Evolutionary conservation across 2,797 vertebrate genomes (phyloP), one percentile per base, ranked within the genome.

Genomic region (Sebastes vulpes): DNA sequence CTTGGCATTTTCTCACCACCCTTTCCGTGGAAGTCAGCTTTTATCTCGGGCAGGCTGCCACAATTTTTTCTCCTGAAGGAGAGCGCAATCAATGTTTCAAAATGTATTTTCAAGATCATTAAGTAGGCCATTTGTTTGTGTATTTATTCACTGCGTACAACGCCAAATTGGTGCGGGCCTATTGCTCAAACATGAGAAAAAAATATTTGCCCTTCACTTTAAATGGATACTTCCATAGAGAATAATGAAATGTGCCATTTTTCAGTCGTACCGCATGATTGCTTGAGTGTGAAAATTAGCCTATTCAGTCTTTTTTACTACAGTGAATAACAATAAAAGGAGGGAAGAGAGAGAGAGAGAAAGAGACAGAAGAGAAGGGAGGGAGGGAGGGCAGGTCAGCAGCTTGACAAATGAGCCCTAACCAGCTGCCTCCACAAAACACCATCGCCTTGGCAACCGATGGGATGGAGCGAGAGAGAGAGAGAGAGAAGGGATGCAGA

Each of bases 371-470:
- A 52, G 63, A 2, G 66, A 54, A 20, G 56, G 53, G 73, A 53
- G 82, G 71, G 32, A 69, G 79, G 72, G 29, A 69, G 79, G 82
- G 80, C 54, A 83, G 84, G 91, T 88, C 84, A 89, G 76, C 82
- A 65, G 83, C 73, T 87, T 90, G 89, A 93, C 80, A 90, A 92
- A 94, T 88, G 85, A 92, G 84, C 75, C 75, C 73, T 78, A 91
- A 91, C 82, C 88, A 92, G 83, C 88, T 92, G 89, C 86, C 81
- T 92, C 73, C 85, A 84, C 86, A 87, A 91, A 91, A 92, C 83
- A 72, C 79, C 65, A 95, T 94, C 52, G 66, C 92, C 93, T 89
- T 91, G 90, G 93, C 89, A 93, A 95, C 92, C 56, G 28, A 79
- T 85, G 82, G 86, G 89, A 93, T 92, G 88, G 88, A 89, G 73